phyloP scores from a whole-genome alignment of 2,888 invertebrate genomes.

The Nomada ferruginata region DNA sequence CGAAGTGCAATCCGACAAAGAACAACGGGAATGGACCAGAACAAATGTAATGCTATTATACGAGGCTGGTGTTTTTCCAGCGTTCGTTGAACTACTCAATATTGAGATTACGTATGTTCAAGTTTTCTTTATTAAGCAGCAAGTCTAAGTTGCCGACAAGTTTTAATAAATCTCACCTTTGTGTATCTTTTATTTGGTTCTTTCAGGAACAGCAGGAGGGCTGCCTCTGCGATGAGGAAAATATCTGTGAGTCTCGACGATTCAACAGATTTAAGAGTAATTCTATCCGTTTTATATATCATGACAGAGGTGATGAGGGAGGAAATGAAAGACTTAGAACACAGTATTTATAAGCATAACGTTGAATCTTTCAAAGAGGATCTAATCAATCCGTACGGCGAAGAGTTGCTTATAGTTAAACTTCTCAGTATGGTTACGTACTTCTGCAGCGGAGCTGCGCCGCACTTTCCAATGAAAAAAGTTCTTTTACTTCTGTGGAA shows the following conservation, averaged over 20 bases:
- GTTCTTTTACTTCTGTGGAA: slow-evolving; percentile 98
- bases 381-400: slow-evolving; percentile 87
- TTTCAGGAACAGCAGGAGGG: slow-evolving; percentile 88
- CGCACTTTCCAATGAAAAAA: slow-evolving; percentile 99
- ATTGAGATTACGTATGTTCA: slow-evolving; percentile 94
- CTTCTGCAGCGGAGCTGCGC: slow-evolving; percentile 97
- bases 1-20: slow-evolving; percentile 96
- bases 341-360: slow-evolving; percentile 85
- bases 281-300: slow-evolving; percentile 96
- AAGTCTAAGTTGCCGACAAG: neutral
- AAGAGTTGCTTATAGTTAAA: slow-evolving; percentile 94
- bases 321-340: slow-evolving; percentile 84
- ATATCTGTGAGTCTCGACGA: slow-evolving; percentile 94
- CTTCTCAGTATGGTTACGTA: slow-evolving; percentile 97
- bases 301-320: slow-evolving; percentile 97
- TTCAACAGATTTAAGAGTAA: slow-evolving; percentile 95
- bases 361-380: slow-evolving; percentile 87
- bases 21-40: slow-evolving; percentile 93
- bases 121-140: neutral
- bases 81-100: slow-evolving; percentile 96
- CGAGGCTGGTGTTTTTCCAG: slow-evolving; percentile 94
- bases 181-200: neutral
- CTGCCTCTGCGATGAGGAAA: slow-evolving; percentile 90
- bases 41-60: slow-evolving; percentile 95
- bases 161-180: neutral